Evolutionary conservation across 2,888 invertebrate genomes (phyloP).

Genomic region (Reticulitermes lucifugus): DNA sequence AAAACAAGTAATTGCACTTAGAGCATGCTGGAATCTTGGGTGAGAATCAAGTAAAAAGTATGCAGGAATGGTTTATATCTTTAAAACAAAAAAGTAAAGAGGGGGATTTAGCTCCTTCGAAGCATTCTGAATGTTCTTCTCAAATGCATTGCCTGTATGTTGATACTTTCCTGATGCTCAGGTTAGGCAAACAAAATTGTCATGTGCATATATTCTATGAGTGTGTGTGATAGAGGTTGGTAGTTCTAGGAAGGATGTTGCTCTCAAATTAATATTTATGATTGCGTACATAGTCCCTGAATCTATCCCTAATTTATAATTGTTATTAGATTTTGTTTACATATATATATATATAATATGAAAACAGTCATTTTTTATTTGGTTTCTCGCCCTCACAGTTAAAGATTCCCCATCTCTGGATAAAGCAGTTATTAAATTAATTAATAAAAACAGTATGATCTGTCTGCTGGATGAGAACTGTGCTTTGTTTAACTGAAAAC

Average conservation of each 20-base stretch:
- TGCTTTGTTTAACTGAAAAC: conserved; percentile 40
- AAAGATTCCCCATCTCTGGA: conserved; percentile 8
- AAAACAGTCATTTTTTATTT: conserved; percentile 35
- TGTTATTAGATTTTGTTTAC: not conserved
- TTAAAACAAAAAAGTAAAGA: conserved; percentile 39
- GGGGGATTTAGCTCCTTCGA: conserved; percentile 48
- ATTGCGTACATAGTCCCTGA: conserved; percentile 21
- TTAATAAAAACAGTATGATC: not conserved
- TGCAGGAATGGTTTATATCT: conserved; percentile 31
- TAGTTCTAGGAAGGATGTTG: conserved; percentile 35
- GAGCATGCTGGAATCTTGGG: conserved; percentile 36
- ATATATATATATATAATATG: not conserved
- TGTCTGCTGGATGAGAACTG: conserved; percentile 46
- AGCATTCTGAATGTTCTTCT: conserved; percentile 46
- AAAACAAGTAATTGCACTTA: conserved; percentile 23
- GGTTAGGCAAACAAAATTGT: conserved; percentile 40
- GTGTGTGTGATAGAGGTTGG: conserved; percentile 36
- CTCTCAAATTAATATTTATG: conserved; percentile 28
- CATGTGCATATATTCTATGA: not conserved
- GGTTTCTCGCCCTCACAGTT: conserved; percentile 43
- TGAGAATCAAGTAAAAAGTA: conserved; percentile 49
- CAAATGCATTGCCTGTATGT: conserved; percentile 26
- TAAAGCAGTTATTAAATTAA: not conserved
- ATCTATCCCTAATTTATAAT: conserved; percentile 25
- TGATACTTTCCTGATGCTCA: conserved; percentile 44